Percentiles rank a stretch among this genome's conserved stretches.
These are phyloP conservation scores for Nycteola revayana DNA, from an alignment of 2,888 invertebrate species.

Conservation along the genomic window DNA sequence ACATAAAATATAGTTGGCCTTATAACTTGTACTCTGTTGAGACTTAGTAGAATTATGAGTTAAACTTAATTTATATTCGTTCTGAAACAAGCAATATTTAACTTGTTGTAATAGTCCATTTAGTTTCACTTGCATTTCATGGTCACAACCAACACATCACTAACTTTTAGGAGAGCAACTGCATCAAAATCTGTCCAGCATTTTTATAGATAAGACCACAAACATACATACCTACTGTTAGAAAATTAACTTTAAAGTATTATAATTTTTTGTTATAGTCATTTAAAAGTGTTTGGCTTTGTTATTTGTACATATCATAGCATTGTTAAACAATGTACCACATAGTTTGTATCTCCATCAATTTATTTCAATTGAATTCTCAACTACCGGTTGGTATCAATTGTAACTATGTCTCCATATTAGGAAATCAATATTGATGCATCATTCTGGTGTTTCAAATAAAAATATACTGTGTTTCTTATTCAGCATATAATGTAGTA, in stretches of 20 bases:
- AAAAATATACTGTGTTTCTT: slow-evolving; percentile 9
- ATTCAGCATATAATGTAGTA: slow-evolving; percentile 19
- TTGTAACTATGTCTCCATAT: slow-evolving; percentile 44
- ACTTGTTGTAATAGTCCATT: too few relatives aligned
- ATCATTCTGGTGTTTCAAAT: slow-evolving; percentile 5
- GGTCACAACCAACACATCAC: too few relatives aligned
- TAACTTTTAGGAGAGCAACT: too few relatives aligned
- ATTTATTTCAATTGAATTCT: slow-evolving; percentile 63
- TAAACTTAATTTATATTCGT: too few relatives aligned
- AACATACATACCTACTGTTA: background rate
- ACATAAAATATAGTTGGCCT: too few relatives aligned
- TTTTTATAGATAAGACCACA: slow-evolving; percentile 6
- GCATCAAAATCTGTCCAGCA: slow-evolving; percentile 4
- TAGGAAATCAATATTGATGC: slow-evolving; percentile 31
- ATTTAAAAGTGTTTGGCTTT: slow-evolving; percentile 22
- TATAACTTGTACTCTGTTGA: too few relatives aligned
- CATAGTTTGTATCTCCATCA: slow-evolving; percentile 40
- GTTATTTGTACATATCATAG: slow-evolving; percentile 36
- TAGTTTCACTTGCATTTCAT: too few relatives aligned
- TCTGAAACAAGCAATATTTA: too few relatives aligned
- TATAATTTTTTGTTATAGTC: slow-evolving; percentile 12
- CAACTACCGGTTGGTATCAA: slow-evolving; percentile 43
- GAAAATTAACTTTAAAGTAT: too few relatives aligned
- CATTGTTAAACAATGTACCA: slow-evolving; percentile 30
- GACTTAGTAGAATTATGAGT: too few relatives aligned